Conservation (phyloP, 2,888 invertebrate genomes). For the Parnassius smintheus region DNA sequence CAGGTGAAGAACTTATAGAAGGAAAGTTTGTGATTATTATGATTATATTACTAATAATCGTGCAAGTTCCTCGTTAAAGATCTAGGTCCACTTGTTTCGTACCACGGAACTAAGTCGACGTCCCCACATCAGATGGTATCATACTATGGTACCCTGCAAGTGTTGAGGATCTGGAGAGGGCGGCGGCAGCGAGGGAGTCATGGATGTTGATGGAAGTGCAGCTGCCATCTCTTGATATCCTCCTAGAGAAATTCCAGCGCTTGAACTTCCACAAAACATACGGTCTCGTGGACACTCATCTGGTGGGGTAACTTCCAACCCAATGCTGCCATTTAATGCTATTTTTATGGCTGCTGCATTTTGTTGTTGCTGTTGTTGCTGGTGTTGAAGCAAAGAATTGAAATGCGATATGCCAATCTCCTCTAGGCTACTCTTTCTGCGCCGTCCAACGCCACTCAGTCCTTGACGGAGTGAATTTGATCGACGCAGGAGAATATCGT, state of each 20-base stretch:
- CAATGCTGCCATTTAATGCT: slow-evolving; percentile 92
- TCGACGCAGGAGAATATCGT: slow-evolving; percentile 90
- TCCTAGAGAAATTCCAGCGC: slow-evolving; percentile 47
- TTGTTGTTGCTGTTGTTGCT: slow-evolving; percentile 80
- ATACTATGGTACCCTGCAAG: slow-evolving; percentile 95
- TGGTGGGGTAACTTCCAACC: slow-evolving; percentile 87
- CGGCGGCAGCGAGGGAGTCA: slow-evolving; percentile 54
- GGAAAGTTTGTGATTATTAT: slow-evolving; percentile 26
- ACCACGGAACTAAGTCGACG: slow-evolving; percentile 90
- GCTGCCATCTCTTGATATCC: slow-evolving; percentile 76
- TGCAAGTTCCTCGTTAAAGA: slow-evolving; percentile 25
- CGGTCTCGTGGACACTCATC: slow-evolving; percentile 82
- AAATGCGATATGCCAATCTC: slow-evolving; percentile 92
- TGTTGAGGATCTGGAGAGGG: slow-evolving; percentile 84
- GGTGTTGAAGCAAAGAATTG: slow-evolving; percentile 83
- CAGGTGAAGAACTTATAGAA: slow-evolving; percentile 27
- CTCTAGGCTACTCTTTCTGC: slow-evolving; percentile 91
- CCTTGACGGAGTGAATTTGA: slow-evolving; percentile 93
- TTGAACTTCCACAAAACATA: slow-evolving; percentile 50
- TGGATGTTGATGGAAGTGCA: slow-evolving; percentile 61
- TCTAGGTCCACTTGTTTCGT: slow-evolving; percentile 86
- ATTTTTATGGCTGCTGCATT: slow-evolving; percentile 90
- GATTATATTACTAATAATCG: slow-evolving; percentile 13
- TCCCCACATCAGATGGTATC: slow-evolving; percentile 97
- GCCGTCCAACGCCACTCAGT: slow-evolving; percentile 82